Evolutionary conservation across 2,797 vertebrate species (phyloP).

Genomic region (Muraenolepis orangiensis): DNA sequence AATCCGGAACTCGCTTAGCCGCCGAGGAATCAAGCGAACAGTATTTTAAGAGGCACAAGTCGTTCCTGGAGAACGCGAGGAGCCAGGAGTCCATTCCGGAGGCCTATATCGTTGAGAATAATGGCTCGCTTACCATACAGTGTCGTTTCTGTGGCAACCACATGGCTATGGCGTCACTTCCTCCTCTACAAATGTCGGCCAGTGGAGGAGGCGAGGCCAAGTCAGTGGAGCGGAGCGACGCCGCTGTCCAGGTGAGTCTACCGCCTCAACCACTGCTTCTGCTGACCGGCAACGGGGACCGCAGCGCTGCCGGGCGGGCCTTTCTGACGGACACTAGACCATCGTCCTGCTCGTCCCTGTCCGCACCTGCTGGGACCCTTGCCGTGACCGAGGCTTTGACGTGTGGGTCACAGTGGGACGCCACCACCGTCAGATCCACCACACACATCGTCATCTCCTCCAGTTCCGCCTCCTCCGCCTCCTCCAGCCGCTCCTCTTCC

Average conservation of each 20-base stretch:
- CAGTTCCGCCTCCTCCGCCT: neutral
- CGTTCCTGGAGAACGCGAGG: neutral
- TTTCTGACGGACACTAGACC: neutral
- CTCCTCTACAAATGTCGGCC: neutral
- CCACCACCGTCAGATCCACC: neutral
- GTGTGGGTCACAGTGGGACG: neutral
- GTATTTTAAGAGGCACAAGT: neutral
- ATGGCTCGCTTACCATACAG: neutral
- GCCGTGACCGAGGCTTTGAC: neutral
- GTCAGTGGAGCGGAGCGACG: conserved; percentile 6
- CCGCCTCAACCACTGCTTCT: neutral
- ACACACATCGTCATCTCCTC: neutral
- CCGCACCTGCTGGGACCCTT: neutral
- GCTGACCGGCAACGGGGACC: neutral
- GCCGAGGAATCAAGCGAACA: neutral
- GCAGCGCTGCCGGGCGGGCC: neutral
- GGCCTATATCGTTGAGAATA: neutral
- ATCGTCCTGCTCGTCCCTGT: neutral
- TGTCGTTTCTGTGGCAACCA: conserved; percentile 1
- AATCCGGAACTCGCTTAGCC: neutral
- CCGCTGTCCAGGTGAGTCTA: conserved; percentile 8
- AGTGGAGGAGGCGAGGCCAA: neutral
- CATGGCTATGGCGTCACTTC: neutral
- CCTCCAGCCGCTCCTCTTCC: neutral
- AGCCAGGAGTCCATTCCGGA: neutral